A percentile compares a stretch with the other conserved stretches of the same genome.
Evolutionary conservation across 2,113 vertebrate species (phyloP).

Genomic region (Carassius auratus): DNA sequence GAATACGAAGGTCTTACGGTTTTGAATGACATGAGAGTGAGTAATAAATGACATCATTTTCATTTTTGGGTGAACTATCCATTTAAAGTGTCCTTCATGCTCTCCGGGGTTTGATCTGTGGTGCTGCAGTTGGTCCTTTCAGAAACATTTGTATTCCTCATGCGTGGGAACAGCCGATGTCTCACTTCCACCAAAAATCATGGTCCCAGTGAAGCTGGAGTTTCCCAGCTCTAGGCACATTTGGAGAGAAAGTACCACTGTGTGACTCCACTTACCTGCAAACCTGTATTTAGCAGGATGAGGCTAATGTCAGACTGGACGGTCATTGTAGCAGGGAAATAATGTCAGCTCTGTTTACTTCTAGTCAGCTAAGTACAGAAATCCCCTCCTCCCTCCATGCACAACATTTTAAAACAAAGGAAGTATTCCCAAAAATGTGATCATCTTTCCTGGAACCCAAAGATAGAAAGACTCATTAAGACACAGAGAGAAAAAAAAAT

Average conservation of each 20-base stretch:
- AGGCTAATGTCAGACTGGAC: not conserved
- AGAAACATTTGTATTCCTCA: constrained; percentile 42
- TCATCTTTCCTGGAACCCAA: not conserved
- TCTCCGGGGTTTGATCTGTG: constrained; percentile 7
- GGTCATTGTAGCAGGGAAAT: not conserved
- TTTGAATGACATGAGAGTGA: no score
- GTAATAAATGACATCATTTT: no score
- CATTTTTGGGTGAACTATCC: no score
- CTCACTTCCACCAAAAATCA: constrained; percentile 11
- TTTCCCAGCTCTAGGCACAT: constrained; percentile 9
- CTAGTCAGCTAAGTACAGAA: constrained; percentile 9
- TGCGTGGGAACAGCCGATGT: constrained; percentile 21
- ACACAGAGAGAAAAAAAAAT: not conserved
- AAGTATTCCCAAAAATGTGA: not conserved
- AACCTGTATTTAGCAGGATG: constrained; percentile 29
- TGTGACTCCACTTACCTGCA: constrained; percentile 10
- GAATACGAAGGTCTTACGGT: no score
- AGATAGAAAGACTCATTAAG: not conserved
- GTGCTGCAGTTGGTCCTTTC: not conserved
- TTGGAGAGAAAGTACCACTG: not conserved
- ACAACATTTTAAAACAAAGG: no score
- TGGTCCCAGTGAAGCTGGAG: constrained; percentile 16
- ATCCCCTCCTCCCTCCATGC: not conserved
- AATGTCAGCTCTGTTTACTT: constrained; percentile 26
- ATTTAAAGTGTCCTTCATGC: not conserved